These are phyloP conservation scores for Plemyria rubiginata DNA, from an alignment of 2,888 invertebrate genomes.

Conservation along the genomic window DNA sequence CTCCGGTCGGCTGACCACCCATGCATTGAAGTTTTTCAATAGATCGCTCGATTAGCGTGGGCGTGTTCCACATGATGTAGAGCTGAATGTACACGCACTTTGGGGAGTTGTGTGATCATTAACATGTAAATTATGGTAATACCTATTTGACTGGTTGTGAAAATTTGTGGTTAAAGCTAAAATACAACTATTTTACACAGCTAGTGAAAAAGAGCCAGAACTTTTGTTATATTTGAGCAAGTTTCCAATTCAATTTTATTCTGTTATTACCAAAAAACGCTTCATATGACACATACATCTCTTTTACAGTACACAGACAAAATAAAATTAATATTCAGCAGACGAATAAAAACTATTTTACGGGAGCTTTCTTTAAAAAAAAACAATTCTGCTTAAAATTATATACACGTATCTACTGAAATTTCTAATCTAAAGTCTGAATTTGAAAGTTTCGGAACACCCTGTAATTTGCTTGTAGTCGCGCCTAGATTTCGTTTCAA, in stretches of 20 bases:
- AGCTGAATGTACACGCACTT: slow-evolving; percentile 15
- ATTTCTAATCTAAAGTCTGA: slow-evolving; percentile 16
- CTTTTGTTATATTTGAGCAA: background rate
- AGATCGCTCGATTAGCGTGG: slow-evolving; percentile 45
- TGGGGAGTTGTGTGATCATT: slow-evolving; percentile 35
- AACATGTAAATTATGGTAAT: slow-evolving; percentile 39
- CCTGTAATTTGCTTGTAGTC: slow-evolving; percentile 15
- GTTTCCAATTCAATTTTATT: too few species aligned
- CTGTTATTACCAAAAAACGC: too few species aligned
- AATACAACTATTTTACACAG: background rate
- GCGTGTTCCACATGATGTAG: slow-evolving; percentile 30
- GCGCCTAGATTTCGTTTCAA: slow-evolving; percentile 21
- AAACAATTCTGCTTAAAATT: background rate
- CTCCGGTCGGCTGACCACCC: slow-evolving; percentile 34
- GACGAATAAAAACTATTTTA: background rate
- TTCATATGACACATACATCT: too few species aligned
- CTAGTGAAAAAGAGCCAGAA: background rate
- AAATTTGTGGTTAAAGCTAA: slow-evolving; percentile 12
- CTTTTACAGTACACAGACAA: too few species aligned
- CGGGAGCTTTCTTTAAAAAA: background rate
- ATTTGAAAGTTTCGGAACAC: slow-evolving; percentile 15
- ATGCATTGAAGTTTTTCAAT: slow-evolving; percentile 47
- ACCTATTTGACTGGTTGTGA: slow-evolving; percentile 32
- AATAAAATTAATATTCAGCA: too few species aligned
- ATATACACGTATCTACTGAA: background rate